Evolutionary conservation across 1,140 invertebrate genomes (phyloP).

Genomic region (Liolophura sinensis): DNA sequence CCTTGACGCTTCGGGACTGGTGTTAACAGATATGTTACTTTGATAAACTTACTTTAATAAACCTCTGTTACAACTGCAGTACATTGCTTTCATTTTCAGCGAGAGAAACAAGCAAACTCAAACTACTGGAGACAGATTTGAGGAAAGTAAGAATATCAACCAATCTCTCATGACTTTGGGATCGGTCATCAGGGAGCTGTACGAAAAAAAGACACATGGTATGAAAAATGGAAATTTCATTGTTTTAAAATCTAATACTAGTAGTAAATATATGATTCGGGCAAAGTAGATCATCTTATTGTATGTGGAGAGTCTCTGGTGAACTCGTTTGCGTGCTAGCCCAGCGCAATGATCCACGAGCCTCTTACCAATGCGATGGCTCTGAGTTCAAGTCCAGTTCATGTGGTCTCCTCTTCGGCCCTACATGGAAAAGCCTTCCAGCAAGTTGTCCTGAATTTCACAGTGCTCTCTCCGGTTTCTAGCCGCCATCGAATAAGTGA

Average conservation of each 20-base stretch:
- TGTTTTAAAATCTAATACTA: not conserved
- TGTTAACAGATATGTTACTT: not conserved
- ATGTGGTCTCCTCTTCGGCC: no score
- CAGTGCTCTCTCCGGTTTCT: no score
- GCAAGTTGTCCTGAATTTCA: no score
- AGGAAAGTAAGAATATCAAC: conserved; percentile 37
- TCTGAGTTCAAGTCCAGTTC: no score
- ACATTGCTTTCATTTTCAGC: conserved; percentile 11
- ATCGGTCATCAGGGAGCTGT: conserved; percentile 24
- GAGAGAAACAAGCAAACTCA: conserved; percentile 31
- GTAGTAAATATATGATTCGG: no score
- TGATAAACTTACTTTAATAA: not conserved
- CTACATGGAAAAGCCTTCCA: no score
- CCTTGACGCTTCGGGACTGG: not conserved
- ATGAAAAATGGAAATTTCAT: conserved; percentile 6
- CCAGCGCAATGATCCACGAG: no score
- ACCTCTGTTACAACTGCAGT: not conserved
- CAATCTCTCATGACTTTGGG: conserved; percentile 30
- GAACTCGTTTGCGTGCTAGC: no score
- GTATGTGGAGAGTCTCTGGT: no score
- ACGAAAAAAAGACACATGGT: not conserved
- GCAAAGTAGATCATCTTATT: no score
- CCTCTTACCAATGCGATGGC: no score
- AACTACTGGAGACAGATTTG: conserved; percentile 33
- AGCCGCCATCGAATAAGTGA: no score